Evolutionary conservation across 2,113 vertebrate species (phyloP).

Genomic region (Holacanthus passer): DNA sequence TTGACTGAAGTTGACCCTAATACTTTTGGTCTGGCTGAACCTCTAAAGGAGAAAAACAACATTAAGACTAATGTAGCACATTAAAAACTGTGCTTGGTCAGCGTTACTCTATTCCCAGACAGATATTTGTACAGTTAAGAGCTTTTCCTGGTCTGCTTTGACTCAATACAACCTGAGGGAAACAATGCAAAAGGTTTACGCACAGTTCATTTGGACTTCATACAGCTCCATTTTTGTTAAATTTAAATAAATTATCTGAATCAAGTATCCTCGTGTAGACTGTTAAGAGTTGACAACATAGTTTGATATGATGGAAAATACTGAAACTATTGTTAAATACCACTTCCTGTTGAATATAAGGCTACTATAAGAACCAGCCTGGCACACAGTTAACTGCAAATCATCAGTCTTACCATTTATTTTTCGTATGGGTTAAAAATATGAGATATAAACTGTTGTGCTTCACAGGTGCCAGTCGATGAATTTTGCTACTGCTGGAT

Average conservation of each 20-base stretch:
- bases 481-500: background rate
- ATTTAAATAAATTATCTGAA: background rate
- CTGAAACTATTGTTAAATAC: background rate
- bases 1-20: slow-evolving; percentile 49
- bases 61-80: slow-evolving; percentile 61
- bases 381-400: background rate
- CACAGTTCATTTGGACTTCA: background rate
- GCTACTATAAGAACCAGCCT: background rate
- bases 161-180: background rate
- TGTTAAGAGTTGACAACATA: background rate
- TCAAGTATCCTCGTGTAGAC: background rate
- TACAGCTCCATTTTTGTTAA: background rate
- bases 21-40: slow-evolving; percentile 66
- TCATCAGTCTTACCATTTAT: background rate
- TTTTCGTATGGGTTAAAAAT: background rate
- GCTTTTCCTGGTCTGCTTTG: slow-evolving; percentile 30
- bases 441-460: background rate
- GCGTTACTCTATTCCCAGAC: slow-evolving; percentile 20
- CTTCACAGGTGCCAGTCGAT: no score
- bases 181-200: slow-evolving; percentile 11
- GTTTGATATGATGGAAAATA: no score
- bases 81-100: slow-evolving; percentile 54
- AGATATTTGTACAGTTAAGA: slow-evolving; percentile 31
- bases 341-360: background rate
- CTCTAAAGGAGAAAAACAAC: slow-evolving; percentile 65